Conservation (phyloP, 2,888 invertebrate genomes). For the Dolichomitus sp. region DNA sequence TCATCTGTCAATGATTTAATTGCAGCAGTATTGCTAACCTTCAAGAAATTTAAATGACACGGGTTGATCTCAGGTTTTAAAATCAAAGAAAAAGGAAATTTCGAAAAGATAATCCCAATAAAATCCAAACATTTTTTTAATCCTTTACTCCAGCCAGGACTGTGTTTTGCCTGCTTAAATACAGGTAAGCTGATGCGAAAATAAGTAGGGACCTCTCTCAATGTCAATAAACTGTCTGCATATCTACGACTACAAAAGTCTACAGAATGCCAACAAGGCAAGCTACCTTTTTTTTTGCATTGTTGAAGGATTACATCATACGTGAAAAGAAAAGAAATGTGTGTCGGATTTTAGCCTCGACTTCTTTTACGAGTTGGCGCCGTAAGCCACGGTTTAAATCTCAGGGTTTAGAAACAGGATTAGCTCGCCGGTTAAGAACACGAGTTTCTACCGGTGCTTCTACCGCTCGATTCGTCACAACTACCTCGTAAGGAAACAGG, state of each 20-base stretch:
- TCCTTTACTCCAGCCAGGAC: background rate
- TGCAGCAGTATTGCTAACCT: too few species aligned
- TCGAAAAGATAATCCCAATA: too few species aligned
- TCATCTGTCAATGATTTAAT: too few species aligned
- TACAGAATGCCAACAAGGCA: background rate
- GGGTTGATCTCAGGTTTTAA: too few species aligned
- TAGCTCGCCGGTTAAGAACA: background rate
- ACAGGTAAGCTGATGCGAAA: background rate
- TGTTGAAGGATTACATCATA: background rate
- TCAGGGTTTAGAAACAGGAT: constrained; percentile 7
- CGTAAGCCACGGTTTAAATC: background rate
- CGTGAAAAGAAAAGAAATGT: background rate
- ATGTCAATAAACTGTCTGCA: background rate
- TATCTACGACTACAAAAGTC: background rate
- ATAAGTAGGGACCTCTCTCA: background rate
- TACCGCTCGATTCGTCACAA: constrained; percentile 45
- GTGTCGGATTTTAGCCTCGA: background rate
- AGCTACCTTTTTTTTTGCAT: background rate
- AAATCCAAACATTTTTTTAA: background rate
- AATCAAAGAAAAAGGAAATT: too few species aligned
- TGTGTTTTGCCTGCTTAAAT: background rate
- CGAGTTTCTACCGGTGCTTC: constrained; percentile 17
- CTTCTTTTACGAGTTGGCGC: background rate
- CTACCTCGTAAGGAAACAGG: constrained; percentile 38
- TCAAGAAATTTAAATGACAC: too few species aligned